These are phyloP conservation scores for Suillia variegata DNA, from an alignment of 2,888 invertebrate species.

Conservation along the genomic window DNA sequence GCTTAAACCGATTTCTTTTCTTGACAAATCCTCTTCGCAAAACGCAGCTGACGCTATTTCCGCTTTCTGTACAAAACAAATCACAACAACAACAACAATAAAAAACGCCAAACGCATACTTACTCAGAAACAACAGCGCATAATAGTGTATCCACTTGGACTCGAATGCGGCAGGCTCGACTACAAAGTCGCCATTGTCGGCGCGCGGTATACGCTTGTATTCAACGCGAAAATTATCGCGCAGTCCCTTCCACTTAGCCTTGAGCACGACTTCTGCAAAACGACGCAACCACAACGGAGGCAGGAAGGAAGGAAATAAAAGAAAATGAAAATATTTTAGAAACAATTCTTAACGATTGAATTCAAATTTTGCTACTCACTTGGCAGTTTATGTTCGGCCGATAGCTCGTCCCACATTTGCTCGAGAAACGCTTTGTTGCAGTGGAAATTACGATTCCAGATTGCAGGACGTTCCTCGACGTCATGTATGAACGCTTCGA, in stretches of 20 bases:
- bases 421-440: conserved; percentile 60
- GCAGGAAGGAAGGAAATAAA: not conserved
- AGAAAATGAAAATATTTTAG: not conserved
- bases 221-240: conserved; percentile 61
- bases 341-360: no score
- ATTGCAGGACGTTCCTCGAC: conserved; percentile 60
- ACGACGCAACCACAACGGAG: conserved; percentile 15
- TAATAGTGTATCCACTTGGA: conserved; percentile 61
- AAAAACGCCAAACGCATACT: no score
- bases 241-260: conserved; percentile 61
- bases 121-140: conserved; percentile 58
- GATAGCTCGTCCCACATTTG: conserved; percentile 61
- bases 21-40: no score
- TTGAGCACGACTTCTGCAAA: conserved; percentile 57
- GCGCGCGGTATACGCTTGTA: conserved; percentile 60
- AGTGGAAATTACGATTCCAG: conserved; percentile 62
- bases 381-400: conserved; percentile 56
- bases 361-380: conserved; percentile 48
- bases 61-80: no score
- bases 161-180: conserved; percentile 58
- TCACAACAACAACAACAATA: no score
- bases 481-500: conserved; percentile 60
- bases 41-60: no score
- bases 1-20: no score
- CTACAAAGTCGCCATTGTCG: conserved; percentile 57